A percentile compares a stretch with the other conserved stretches of the same genome.
Evolutionary conservation across 2,888 invertebrate species (phyloP).

Genomic region (Agrochola circellaris): DNA sequence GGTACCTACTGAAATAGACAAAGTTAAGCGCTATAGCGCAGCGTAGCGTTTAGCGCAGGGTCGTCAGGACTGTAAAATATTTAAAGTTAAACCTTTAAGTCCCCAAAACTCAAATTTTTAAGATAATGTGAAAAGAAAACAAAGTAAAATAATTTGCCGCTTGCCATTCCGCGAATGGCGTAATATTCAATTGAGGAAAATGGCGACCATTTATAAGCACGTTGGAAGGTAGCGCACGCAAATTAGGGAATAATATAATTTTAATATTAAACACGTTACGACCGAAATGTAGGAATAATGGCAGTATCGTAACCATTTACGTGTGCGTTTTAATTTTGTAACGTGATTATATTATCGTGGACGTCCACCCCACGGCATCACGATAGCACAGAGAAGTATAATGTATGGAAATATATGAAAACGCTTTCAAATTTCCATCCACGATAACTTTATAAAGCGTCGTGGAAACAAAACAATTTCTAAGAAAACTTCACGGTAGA

Average conservation of each 20-base stretch:
- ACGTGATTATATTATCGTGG: no score
- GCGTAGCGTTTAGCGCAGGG: no score
- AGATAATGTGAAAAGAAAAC: background rate
- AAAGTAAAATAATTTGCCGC: background rate
- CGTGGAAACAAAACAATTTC: no score
- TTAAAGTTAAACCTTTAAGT: background rate
- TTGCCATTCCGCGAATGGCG: slow-evolving; percentile 6
- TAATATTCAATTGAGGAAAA: slow-evolving; percentile 48
- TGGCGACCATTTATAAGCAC: slow-evolving; percentile 10
- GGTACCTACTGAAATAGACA: no score
- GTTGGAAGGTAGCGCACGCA: background rate
- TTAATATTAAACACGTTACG: slow-evolving; percentile 16
- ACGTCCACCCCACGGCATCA: no score
- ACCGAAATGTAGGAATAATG: slow-evolving; percentile 6
- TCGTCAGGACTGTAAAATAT: background rate
- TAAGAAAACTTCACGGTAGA: no score
- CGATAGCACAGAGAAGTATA: no score
- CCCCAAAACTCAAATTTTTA: background rate
- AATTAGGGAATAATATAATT: slow-evolving; percentile 20
- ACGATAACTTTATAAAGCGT: no score
- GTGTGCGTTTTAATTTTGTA: background rate
- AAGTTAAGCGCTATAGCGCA: background rate
- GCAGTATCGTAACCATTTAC: background rate
- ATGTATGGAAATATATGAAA: no score
- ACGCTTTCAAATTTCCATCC: no score